Base-by-base conservation (phyloP, 2,888 invertebrate species). In the Quadroppia sp. region DNA sequence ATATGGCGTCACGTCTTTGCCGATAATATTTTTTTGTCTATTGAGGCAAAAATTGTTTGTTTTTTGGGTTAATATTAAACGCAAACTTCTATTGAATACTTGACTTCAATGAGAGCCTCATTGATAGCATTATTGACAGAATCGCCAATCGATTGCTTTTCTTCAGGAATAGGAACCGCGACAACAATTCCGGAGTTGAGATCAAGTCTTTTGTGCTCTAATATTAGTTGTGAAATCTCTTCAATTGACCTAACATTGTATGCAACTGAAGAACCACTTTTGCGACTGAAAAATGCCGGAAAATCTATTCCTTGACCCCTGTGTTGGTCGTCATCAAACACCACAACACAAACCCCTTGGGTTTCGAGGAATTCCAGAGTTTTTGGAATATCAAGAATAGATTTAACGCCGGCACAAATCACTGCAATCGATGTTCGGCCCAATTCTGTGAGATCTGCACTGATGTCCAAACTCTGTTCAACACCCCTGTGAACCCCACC, bases 311-410 rank as follows among this genome's bases (percentile, higher is more conserved):
- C 42, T 2, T 11, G 40, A 17, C 13, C 17, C 17, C 6, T 40
- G n/a, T 17, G 4, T 36, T 42, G 23, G 25, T 74, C 30, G 0
- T 85, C 82, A 0, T 91, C 90, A 78, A 88, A 90, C 0, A 90
- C 88, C 45, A 89, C 88, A 0, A 97, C 94, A 79, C 91, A 90
- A 0, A 97, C 95, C 0, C 97, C 96, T 82, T 93, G 89, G 0
- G 96, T 98, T 85, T 98, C 97, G 92, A 93, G 79, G 82, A 89
- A 96, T 82, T 99, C 98, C 67, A 99, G 85, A 0, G 98, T 98
- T 81, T 89, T 89, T 3, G 89, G 90, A 79, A 99, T 93, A 82
- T 99, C 99, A 75, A 99, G 86, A 79, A 99, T 97, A 25, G 97
- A 96, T 84, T 99, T 99, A 73, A 96, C 89, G 0, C 99, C 99